Evolutionary conservation across 2,888 invertebrate genomes (phyloP).

Genomic region (Carcina quercana): DNA sequence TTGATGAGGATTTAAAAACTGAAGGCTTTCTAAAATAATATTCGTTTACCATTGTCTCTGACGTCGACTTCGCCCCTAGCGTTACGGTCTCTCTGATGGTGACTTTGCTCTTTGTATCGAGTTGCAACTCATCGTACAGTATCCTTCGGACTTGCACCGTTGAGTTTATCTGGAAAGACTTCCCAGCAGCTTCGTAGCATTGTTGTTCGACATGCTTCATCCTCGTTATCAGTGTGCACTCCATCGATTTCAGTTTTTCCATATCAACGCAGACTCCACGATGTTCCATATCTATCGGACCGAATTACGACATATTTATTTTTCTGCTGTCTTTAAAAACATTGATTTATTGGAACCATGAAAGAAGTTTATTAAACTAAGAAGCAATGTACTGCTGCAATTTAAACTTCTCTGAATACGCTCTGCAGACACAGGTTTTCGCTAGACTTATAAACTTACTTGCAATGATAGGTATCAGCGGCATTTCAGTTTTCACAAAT

Average conservation of each 20-base stretch:
- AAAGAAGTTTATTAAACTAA: no score
- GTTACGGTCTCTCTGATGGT: slow-evolving; percentile 45
- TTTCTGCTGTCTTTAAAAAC: no score
- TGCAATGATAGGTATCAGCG: slow-evolving; percentile 53
- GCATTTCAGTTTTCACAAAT: slow-evolving; percentile 60
- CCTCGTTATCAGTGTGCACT: slow-evolving; percentile 31
- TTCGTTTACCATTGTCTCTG: slow-evolving; percentile 56
- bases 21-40: no score
- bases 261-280: slow-evolving; percentile 47
- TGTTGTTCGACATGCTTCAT: slow-evolving; percentile 42
- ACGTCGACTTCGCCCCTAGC: slow-evolving; percentile 58
- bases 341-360: no score
- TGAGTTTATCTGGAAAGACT: slow-evolving; percentile 54
- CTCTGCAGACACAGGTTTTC: neutral
- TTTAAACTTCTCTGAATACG: neutral
- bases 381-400: no score
- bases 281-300: slow-evolving; percentile 49
- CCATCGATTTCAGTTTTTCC: slow-evolving; percentile 44
- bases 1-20: no score
- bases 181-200: slow-evolving; percentile 52
- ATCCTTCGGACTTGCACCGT: slow-evolving; percentile 51
- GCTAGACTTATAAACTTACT: slow-evolving; percentile 30
- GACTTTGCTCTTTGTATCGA: slow-evolving; percentile 48
- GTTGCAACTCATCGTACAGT: slow-evolving; percentile 57
- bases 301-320: neutral